Evolutionary conservation across 2,797 vertebrate species (phyloP), one percentile per base, ranked within the genome.

Genomic region (Clarias laeviceps): DNA sequence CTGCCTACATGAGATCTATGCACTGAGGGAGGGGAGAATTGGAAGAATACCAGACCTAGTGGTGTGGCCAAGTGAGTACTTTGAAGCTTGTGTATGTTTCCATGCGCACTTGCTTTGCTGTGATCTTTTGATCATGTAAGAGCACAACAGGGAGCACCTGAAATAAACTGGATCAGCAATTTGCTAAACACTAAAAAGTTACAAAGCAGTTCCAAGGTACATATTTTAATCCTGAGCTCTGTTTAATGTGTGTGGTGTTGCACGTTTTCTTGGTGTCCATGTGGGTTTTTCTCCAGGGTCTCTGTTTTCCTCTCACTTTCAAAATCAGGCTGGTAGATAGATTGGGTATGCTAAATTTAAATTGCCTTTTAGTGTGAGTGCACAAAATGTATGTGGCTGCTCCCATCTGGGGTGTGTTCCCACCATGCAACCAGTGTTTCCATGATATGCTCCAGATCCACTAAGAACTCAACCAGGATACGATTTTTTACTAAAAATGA

Each of bases 1-100:
- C 92, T 99, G 98, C 94, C 93, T 99, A 92, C 96, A 99, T 76
- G 98, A 99, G 94, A 97, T 99, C 93, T 98, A 98, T 94, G 93
- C 97, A 89, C 95, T 99, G 90, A 96, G 98, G 91, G 98, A 99
- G 94, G 98, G 98, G 91, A 97, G 95, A 92, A 91, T 98, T 90
- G 96, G 97, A 81, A 95, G 96, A 84, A 93, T 98, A 94, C 98
- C 98, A 90, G 98, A 99, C 93, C 88, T 98, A 94, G 97, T 99
- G 92, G 93, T 99, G 70, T 99, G 98, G 98, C 98, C 98, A 93
- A 96, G 98, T 99, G 95, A 97, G 97, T 94, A 82, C 85, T 78
- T 83, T n/a, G 8, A 50, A 68, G 24, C 20, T 17, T 73, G 27
- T 61, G 22, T 64, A 18, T 83, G 8, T 87, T 77, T 80, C 61